Evolutionary conservation across 2,113 vertebrate genomes (phyloP).

Genomic region (Prionailurus viverrinus): DNA sequence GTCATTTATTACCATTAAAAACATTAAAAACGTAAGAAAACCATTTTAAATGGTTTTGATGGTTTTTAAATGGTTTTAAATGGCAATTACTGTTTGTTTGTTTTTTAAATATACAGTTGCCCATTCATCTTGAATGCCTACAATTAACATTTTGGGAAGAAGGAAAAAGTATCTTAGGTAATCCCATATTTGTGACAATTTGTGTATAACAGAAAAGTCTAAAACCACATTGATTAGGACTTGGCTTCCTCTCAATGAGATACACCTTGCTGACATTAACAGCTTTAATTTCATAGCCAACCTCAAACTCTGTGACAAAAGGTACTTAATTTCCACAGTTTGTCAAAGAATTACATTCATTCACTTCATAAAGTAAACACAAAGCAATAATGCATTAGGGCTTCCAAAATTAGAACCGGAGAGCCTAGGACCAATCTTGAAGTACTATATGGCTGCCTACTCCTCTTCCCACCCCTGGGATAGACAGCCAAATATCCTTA

Average conservation of each 20-base stretch:
- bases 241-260: constrained; percentile 5
- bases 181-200: constrained; percentile 34
- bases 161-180: constrained; percentile 45
- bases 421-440: not conserved
- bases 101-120: not conserved
- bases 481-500: constrained; percentile 58
- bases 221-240: constrained; percentile 44
- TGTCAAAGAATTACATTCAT: constrained; percentile 31
- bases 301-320: constrained; percentile 28
- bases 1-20: constrained; percentile 58
- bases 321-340: not conserved
- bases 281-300: constrained; percentile 52
- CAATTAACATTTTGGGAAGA: constrained; percentile 29
- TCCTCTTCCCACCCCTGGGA: constrained; percentile 8
- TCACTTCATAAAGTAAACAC: constrained; percentile 55
- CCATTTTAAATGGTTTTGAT: not conserved
- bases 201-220: not conserved
- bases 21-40: constrained; percentile 40
- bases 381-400: constrained; percentile 34
- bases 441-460: constrained; percentile 18
- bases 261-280: not conserved
- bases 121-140: constrained; percentile 35
- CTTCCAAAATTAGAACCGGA: constrained; percentile 65
- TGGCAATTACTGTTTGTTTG: too few relatives aligned
- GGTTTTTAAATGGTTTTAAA: too few relatives aligned